A percentile compares a stretch with the other conserved stretches of the same genome.
These are phyloP conservation scores for Platysteira castanea DNA, from an alignment of 2,113 vertebrate species.

Conservation along the genomic window DNA sequence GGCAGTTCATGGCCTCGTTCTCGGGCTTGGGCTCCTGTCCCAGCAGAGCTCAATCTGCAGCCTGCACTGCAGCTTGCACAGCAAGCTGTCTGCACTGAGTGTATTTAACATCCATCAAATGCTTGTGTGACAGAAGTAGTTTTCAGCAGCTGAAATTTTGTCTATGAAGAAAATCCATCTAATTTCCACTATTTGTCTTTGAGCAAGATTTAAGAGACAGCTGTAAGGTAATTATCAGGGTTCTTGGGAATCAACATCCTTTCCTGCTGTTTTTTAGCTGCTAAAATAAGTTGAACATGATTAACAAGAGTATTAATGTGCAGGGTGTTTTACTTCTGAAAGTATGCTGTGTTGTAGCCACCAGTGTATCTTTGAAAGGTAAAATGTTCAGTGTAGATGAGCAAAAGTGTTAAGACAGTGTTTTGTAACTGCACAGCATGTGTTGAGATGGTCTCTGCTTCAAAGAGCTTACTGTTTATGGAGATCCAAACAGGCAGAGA, in stretches of 20 bases:
- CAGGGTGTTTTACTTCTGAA: not conserved
- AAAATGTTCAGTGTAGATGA: not conserved
- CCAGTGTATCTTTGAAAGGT: not conserved
- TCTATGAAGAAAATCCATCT: not conserved
- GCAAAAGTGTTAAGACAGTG: not conserved
- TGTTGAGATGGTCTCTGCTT: not conserved
- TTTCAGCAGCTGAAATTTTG: not conserved
- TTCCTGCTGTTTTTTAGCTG: not conserved
- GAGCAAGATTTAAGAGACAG: not conserved
- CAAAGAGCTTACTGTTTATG: not conserved
- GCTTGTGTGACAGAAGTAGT: not conserved
- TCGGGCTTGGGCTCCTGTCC: accelerated
- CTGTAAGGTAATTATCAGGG: not conserved
- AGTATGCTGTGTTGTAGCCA: not conserved
- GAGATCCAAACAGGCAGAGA: not conserved
- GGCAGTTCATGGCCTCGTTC: accelerated
- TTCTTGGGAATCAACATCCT: not conserved
- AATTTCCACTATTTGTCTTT: not conserved
- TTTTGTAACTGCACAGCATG: not conserved
- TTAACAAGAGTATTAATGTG: not conserved
- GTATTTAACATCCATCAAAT: not conserved
- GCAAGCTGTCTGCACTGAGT: not conserved
- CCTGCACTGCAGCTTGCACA: not conserved
- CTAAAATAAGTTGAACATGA: not conserved
- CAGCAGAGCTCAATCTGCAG: not conserved